Evolutionary conservation across 2,113 vertebrate genomes (phyloP).

Genomic region (Cinclus cinclus): DNA sequence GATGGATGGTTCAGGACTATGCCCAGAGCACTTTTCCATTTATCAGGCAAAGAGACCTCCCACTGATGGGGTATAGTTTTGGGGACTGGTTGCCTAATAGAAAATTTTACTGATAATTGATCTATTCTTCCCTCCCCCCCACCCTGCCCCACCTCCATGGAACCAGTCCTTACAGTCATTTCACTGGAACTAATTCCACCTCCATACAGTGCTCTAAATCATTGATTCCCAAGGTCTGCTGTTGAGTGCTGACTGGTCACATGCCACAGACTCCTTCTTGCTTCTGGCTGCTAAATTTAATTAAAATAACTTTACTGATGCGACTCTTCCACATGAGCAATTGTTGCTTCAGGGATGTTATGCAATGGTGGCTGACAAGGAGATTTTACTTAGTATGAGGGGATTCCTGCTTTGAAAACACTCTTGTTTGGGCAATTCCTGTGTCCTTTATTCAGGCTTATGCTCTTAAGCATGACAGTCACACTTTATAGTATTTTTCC

Average conservation of each 20-base stretch:
- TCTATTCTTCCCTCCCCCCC: neutral
- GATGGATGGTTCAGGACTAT: slow-evolving; percentile 9
- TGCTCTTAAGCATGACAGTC: neutral
- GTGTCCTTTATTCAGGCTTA: neutral
- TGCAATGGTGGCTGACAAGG: slow-evolving; percentile 15
- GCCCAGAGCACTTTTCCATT: slow-evolving; percentile 40
- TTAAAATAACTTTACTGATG: slow-evolving; percentile 35
- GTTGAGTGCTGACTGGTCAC: slow-evolving; percentile 8
- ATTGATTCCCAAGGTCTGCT: slow-evolving; percentile 29
- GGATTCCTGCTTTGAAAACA: neutral
- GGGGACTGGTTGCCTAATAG: neutral
- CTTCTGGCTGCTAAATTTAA: slow-evolving; percentile 50
- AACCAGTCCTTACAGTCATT: slow-evolving; percentile 3
- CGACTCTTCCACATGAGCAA: slow-evolving; percentile 21
- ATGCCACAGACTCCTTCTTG: neutral
- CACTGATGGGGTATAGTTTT: slow-evolving; percentile 12
- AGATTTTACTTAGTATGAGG: neutral
- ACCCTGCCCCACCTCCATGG: fast-evolving
- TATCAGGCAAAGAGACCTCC: slow-evolving; percentile 10
- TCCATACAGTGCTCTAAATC: neutral
- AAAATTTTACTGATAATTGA: slow-evolving; percentile 38
- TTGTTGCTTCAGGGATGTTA: slow-evolving; percentile 50
- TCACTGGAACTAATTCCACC: slow-evolving; percentile 28
- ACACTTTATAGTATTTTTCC: neutral
- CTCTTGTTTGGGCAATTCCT: neutral